Percentiles rank a stretch among this genome's conserved stretches.
These are phyloP conservation scores for Rhyacichthys aspro DNA, from an alignment of 2,797 vertebrate genomes.

Conservation along the genomic window DNA sequence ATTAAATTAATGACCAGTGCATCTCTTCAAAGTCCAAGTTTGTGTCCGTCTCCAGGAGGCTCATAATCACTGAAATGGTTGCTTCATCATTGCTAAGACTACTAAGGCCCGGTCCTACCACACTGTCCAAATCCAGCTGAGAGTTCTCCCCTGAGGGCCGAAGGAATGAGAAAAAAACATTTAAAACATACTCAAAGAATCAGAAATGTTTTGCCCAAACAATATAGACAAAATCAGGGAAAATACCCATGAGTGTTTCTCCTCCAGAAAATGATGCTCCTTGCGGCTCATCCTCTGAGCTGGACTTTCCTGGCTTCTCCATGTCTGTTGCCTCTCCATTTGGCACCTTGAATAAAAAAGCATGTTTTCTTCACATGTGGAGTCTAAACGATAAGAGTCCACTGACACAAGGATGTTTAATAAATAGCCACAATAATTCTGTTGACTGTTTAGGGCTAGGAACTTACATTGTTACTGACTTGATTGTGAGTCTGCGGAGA, in stretches of 20 bases:
- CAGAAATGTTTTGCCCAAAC: background rate
- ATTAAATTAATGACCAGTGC: conserved; percentile 84
- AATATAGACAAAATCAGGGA: conserved; percentile 5
- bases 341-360: conserved; percentile 70
- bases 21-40: conserved; percentile 89
- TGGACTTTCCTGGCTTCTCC: conserved; percentile 77
- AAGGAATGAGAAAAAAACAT: background rate
- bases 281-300: conserved; percentile 72
- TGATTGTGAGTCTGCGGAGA: conserved; percentile 74
- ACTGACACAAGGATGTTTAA: too few species aligned
- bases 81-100: conserved; percentile 85
- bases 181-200: background rate
- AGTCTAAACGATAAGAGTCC: background rate
- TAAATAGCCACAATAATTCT: too few species aligned
- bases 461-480: conserved; percentile 76
- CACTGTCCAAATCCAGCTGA: conserved; percentile 87
- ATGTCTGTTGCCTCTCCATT: conserved; percentile 75
- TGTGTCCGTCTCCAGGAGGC: conserved; percentile 90
- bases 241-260: conserved; percentile 83
- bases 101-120: conserved; percentile 81
- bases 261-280: conserved; percentile 72
- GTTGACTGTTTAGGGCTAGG: too few species aligned
- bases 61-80: conserved; percentile 92
- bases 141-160: conserved; percentile 78
- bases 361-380: background rate